A percentile compares a stretch with the other conserved stretches of the same genome.
phyloP scores from a whole-genome alignment of 2,797 vertebrate species.

The Euphonia xanthogaster region DNA sequence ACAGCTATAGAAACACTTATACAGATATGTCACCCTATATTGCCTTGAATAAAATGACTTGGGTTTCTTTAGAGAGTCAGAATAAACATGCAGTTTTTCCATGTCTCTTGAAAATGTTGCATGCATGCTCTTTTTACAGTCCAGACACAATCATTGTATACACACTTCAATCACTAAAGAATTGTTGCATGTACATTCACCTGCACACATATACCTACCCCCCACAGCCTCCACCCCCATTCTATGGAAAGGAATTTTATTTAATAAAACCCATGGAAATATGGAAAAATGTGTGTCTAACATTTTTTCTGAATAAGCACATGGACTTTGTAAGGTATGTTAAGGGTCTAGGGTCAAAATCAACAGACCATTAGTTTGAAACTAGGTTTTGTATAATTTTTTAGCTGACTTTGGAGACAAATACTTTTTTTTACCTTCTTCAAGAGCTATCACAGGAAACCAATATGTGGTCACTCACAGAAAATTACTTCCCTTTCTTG shows the following conservation, averaged over 20 bases:
- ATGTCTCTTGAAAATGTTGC: neutral
- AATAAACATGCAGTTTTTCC: neutral
- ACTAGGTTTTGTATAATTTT: neutral
- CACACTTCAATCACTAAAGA: neutral
- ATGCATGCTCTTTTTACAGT: neutral
- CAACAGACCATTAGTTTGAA: neutral
- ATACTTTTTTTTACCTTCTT: neutral
- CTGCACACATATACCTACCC: no score
- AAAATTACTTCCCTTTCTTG: neutral
- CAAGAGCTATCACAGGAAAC: neutral
- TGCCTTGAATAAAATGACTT: neutral
- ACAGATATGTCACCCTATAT: neutral
- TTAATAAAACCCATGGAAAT: conserved; percentile 12
- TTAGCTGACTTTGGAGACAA: neutral
- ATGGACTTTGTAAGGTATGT: conserved; percentile 17
- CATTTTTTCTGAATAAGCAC: neutral
- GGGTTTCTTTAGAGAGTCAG: neutral
- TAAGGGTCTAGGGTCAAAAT: conserved; percentile 30
- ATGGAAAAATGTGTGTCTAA: neutral
- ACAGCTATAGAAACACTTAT: neutral
- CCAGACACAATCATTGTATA: neutral
- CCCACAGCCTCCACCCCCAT: fast-evolving
- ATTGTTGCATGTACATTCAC: neutral
- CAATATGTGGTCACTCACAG: neutral
- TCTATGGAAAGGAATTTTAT: neutral